Evolutionary conservation across 2,888 invertebrate genomes (phyloP).

Genomic region (Artemia sp.): DNA sequence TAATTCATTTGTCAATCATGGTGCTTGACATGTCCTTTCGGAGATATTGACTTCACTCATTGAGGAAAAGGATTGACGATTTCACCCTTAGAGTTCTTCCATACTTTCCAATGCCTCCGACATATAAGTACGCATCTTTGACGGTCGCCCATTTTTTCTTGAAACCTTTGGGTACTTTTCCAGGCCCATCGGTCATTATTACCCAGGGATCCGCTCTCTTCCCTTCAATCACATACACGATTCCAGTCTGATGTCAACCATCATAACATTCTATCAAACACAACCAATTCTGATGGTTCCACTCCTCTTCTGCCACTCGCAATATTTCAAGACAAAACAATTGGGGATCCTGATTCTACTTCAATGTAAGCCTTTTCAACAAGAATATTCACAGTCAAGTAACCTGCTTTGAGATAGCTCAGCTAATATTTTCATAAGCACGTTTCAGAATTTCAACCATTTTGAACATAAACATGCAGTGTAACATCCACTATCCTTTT

Average conservation of each 20-base stretch:
- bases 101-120: slow-evolving; percentile 96
- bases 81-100: slow-evolving; percentile 53
- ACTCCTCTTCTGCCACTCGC: no score
- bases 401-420: no score
- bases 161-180: slow-evolving; percentile 55
- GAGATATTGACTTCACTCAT: no score
- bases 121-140: slow-evolving; percentile 63
- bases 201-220: slow-evolving; percentile 58
- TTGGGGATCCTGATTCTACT: slow-evolving; percentile 40
- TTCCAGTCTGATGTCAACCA: slow-evolving; percentile 85
- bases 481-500: no score
- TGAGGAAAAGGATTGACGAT: no score
- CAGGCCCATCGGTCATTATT: slow-evolving; percentile 78
- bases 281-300: slow-evolving; percentile 81
- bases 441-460: no score
- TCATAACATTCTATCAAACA: slow-evolving; percentile 77
- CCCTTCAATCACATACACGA: slow-evolving; percentile 52
- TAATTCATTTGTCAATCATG: no score
- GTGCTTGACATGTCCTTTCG: no score
- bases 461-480: no score
- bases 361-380: no score
- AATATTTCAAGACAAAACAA: slow-evolving; percentile 44
- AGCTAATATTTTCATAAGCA: no score
- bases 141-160: slow-evolving; percentile 95
- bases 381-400: no score